Conservation (phyloP, 2,888 invertebrate species). For the Calameuta pallipes region DNA sequence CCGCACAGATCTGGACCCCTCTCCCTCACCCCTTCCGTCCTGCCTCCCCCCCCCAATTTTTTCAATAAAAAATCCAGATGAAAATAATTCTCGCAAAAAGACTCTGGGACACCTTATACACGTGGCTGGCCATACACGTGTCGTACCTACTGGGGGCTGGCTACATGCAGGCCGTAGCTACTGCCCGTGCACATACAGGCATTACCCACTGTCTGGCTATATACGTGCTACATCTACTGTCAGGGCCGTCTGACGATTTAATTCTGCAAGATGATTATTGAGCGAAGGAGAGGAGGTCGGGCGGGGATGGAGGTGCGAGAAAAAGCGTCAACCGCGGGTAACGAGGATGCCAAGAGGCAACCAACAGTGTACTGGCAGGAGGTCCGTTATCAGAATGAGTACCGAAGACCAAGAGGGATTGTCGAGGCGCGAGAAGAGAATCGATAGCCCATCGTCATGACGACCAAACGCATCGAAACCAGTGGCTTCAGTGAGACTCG, state of each 20-base stretch:
- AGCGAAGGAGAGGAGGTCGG: too few species aligned
- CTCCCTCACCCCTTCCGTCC: background rate
- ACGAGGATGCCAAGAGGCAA: background rate
- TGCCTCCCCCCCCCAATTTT: too few species aligned
- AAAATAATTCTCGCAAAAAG: too few species aligned
- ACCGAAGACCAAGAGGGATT: background rate
- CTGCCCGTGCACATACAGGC: too few species aligned
- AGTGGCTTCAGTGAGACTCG: background rate
- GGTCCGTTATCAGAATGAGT: background rate
- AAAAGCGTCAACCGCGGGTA: background rate
- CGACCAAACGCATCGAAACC: background rate
- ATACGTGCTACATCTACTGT: background rate
- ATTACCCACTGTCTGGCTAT: too few species aligned
- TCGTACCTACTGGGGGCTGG: too few species aligned
- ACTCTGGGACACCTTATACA: too few species aligned
- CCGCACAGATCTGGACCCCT: too few species aligned
- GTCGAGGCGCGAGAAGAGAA: background rate
- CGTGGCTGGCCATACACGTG: too few species aligned
- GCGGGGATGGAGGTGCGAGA: too few species aligned
- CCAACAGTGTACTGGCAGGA: background rate
- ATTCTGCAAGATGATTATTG: background rate
- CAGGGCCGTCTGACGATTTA: background rate
- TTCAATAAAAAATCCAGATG: too few species aligned
- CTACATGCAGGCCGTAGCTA: too few species aligned
- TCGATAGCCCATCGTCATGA: constrained; percentile 8